Conservation (phyloP, 2,888 invertebrate genomes). For the Omphaloscelis lunosa region DNA sequence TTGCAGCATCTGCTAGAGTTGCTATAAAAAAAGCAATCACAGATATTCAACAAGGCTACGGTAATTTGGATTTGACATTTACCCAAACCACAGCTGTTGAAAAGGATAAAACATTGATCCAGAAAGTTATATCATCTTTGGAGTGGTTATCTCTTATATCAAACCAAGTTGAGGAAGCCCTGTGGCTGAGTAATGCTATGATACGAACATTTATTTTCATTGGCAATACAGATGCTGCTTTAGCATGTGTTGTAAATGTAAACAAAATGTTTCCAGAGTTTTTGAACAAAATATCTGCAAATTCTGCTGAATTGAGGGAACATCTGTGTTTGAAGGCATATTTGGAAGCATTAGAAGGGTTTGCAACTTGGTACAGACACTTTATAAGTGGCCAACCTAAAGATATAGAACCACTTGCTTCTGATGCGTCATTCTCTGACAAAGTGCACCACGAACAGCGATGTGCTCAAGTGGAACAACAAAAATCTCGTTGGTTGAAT, state of each 20-base stretch:
- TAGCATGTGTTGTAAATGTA: conserved; percentile 91
- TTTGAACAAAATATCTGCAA: conserved; percentile 81
- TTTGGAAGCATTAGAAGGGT: conserved; percentile 96
- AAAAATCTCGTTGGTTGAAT: conserved; percentile 94
- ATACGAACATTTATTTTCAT: conserved; percentile 96
- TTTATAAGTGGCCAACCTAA: conserved; percentile 95
- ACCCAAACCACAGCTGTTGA: conserved; percentile 92
- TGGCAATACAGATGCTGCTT: conserved; percentile 95
- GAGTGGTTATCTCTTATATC: conserved; percentile 97
- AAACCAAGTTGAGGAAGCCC: conserved; percentile 94
- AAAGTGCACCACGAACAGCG: conserved; percentile 97
- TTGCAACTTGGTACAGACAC: conserved; percentile 97
- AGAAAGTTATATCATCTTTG: conserved; percentile 90
- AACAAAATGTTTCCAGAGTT: conserved; percentile 84
- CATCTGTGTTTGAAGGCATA: conserved; percentile 97
- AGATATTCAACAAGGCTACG: conserved; percentile 86
- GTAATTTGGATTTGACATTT: conserved; percentile 90
- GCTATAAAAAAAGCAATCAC: conserved; percentile 94
- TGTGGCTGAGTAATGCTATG: conserved; percentile 97
- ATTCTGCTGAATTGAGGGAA: conserved; percentile 92
- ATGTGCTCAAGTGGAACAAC: conserved; percentile 94
- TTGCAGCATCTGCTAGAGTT: conserved; percentile 95
- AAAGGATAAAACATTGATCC: conserved; percentile 85
- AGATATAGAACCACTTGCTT: conserved; percentile 91
- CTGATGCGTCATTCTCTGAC: conserved; percentile 94